Percentiles rank a stretch among this genome's conserved stretches.
These are phyloP conservation scores for Hydrocynus forskahlii DNA, from an alignment of 2,797 vertebrate genomes.

Conservation along the genomic window DNA sequence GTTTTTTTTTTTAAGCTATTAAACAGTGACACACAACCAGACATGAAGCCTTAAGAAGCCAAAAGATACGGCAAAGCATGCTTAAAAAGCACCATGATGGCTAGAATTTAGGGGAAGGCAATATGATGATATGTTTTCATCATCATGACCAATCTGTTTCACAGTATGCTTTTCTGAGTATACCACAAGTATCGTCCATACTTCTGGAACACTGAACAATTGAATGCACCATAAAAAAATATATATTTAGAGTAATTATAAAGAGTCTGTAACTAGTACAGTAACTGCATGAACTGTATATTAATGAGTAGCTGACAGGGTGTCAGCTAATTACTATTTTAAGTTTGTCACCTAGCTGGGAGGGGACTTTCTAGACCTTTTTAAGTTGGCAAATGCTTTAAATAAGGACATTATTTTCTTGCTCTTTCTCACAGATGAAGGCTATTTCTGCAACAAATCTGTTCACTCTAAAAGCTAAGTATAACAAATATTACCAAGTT, in stretches of 20 bases:
- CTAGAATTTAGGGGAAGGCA: neutral
- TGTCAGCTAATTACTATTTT: neutral
- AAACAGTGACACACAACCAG: conserved; percentile 13
- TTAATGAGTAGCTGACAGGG: neutral
- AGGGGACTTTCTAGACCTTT: no score
- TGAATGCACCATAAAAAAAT: neutral
- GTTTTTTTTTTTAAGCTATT: neutral
- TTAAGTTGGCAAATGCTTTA: no score
- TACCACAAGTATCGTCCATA: neutral
- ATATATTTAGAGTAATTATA: neutral
- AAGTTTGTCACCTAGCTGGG: no score
- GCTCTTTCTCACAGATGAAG: no score
- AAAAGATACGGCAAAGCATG: neutral
- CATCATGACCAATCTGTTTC: neutral
- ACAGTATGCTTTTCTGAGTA: neutral
- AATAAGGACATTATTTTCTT: no score
- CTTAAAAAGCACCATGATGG: neutral
- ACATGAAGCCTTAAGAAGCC: neutral
- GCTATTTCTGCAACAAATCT: no score
- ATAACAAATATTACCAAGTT: no score
- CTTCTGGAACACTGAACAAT: neutral
- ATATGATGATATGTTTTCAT: neutral
- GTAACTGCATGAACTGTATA: no score
- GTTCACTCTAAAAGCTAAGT: no score
- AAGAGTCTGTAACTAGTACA: neutral